Evolutionary conservation across 2,888 invertebrate species (phyloP), one percentile per base, ranked within the genome.

Genomic region (Norana najaformis): DNA sequence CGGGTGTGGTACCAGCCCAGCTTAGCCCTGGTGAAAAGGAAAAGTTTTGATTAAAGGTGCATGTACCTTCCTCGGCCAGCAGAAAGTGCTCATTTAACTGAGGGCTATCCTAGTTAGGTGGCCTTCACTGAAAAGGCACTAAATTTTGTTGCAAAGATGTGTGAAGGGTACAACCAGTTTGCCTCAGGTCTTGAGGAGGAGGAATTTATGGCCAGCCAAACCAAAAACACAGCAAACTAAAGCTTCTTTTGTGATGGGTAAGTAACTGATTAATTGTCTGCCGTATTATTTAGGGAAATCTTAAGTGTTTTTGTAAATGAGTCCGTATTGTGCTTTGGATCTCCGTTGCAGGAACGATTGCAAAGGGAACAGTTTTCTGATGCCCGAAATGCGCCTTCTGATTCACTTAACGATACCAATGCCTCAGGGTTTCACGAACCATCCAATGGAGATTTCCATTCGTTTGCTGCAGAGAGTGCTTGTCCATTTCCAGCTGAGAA

Each of bases 361-460:
- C 37, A 36, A 37, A 35, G 35, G 85, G 85, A 85, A 37, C 36
- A 85, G 85, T 85, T 85, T 85, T 37, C 85, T 37, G 85, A 85
- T 23, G 36, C 11, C 36, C 37, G 13, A 37, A 85, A 85, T 16
- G 5, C 37, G 85, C 37, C 85, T 85, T 85, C 36, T 6, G 85
- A 85, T 36, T 85, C 37, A 16, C 34, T 35, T 18, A 85, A 18
- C 85, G 85, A 85, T 5, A 6, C 36, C 36, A 18, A 85, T 36
- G 35, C 85, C 85, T 36, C 85, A 37, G 85, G 14, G 35, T 85
- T 36, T 85, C 16, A 23, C 14, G 36, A 85, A 85, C 85, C 37
- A 35, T 35, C 85, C 85, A 85, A 85, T n/a, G 37, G 23, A 85
- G 20, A 37, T 85, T 36, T 35, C 85, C 1, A 36, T 35, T 85